Evolutionary conservation across 2,888 invertebrate species (phyloP).

Genomic region (Clivina fossor): DNA sequence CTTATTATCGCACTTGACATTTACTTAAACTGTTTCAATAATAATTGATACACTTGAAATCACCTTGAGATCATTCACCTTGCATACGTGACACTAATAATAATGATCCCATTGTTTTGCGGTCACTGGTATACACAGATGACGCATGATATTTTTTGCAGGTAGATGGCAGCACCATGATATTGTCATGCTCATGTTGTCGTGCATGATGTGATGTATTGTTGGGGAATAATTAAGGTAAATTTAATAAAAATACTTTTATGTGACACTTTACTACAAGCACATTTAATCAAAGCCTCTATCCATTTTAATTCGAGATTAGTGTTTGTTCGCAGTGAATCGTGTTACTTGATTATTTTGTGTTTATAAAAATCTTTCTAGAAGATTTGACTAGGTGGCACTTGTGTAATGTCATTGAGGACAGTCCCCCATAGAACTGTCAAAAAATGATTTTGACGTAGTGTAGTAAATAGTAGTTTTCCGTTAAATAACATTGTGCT

Average conservation of each 20-base stretch:
- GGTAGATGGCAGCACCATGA: constrained; percentile 46
- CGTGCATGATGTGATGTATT: constrained; percentile 53
- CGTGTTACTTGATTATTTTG: constrained; percentile 8
- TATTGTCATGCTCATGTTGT: constrained; percentile 50
- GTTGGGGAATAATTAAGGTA: constrained; percentile 50
- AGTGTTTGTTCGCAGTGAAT: neutral
- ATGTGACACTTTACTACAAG: constrained; percentile 13
- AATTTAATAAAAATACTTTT: constrained; percentile 33
- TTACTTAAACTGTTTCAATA: too few species aligned
- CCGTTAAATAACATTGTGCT: constrained; percentile 9
- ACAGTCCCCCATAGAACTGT: constrained; percentile 30
- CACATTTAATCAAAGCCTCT: constrained; percentile 1
- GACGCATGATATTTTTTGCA: constrained; percentile 32
- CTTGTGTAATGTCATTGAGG: constrained; percentile 36
- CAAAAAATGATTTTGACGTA: constrained; percentile 33
- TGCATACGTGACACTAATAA: constrained; percentile 8
- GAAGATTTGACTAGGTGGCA: constrained; percentile 38
- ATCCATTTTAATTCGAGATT: neutral
- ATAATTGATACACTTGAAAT: neutral
- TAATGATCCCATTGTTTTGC: constrained; percentile 3
- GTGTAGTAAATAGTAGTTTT: constrained; percentile 17
- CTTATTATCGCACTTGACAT: too few species aligned
- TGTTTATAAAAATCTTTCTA: constrained; percentile 31
- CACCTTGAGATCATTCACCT: constrained; percentile 20
- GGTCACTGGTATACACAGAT: constrained; percentile 21